A percentile compares a stretch with the other conserved stretches of the same genome.
These are phyloP conservation scores for Callorhinus ursinus DNA, from an alignment of 2,113 vertebrate genomes.

Conservation along the genomic window DNA sequence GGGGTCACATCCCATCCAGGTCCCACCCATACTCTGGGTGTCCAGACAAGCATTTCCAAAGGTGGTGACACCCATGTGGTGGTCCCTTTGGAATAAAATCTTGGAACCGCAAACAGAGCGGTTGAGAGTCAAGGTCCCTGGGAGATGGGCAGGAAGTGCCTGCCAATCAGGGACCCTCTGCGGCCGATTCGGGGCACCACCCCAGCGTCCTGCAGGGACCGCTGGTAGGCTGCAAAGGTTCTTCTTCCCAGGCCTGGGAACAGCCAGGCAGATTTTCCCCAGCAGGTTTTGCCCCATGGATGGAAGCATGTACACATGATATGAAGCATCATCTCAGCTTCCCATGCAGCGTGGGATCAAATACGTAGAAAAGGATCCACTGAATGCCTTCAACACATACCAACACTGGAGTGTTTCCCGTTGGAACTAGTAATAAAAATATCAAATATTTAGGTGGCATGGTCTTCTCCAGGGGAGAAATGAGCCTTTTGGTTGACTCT, in stretches of 20 bases:
- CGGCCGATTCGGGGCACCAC: background rate
- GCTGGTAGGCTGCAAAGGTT: no score
- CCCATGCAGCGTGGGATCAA: background rate
- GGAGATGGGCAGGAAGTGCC: background rate
- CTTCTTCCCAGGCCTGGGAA: background rate
- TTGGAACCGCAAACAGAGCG: background rate
- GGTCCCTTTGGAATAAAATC: background rate
- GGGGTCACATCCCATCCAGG: background rate
- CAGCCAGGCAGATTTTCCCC: fast-evolving
- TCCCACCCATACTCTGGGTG: fast-evolving
- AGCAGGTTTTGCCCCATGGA: background rate
- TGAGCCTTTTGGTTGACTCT: background rate
- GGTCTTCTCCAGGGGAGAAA: background rate
- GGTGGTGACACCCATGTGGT: fast-evolving
- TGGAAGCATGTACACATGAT: background rate
- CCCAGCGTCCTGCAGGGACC: background rate
- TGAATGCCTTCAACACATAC: background rate
- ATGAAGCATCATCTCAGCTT: fast-evolving
- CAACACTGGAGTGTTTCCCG: background rate
- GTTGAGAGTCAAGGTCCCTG: background rate
- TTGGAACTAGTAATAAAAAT: no score
- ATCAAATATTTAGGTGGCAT: fast-evolving
- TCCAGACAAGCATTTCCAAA: background rate
- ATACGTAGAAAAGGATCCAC: background rate
- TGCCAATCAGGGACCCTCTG: fast-evolving